Base-by-base conservation (phyloP, 2,888 invertebrate genomes). In the Belgica antarctica region DNA sequence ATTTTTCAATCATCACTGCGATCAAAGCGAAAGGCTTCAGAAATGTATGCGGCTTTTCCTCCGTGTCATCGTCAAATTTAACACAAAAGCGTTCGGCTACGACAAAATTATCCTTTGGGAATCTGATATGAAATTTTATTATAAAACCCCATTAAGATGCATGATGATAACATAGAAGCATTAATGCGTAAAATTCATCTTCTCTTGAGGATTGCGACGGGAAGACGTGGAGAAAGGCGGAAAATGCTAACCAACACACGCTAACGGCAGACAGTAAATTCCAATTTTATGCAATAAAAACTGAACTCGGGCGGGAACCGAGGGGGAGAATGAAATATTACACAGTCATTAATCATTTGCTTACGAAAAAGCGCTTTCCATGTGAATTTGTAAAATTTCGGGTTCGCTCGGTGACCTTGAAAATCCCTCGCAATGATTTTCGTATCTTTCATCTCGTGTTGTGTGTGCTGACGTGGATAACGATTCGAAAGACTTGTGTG, bases 181-280 rank as follows among this genome's bases (percentile, higher is more conserved):
- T 31, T 68, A 68, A 68, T 68, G 68, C 25, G 68, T 52, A 68
- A 68, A 68, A 68, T 68, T 68, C 46, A 46, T 66, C 46, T 17
- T 66, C 65, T 66, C 65, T 19, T 47, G 65, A 46, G 65, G 12
- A 24, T 61, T n/a, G 41, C 12, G 52, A 52, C 52, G 17, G n/a
- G 5, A 19, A 5, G 22, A 19, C 59, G 15, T 15, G 12, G 2
- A 52, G 27, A 27, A 12, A 59, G 27, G 15, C 27, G n/a, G 12
- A 59, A 59, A 59, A 8, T 31, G 12, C 34, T 8, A 8, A 8
- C 5, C 34, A 31, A 31, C 12, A 8, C 12, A 31, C 34, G 22
- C 15, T 3, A 7, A n/a, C 52, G 22, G 52, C 17, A 52, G 52
- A 52, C 52, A 52, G 19, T 7, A 52, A 52, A 52, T 52, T 52